Evolutionary conservation across 2,888 invertebrate genomes (phyloP), one percentile per base, ranked within the genome.

Genomic region (Blera fallax): DNA sequence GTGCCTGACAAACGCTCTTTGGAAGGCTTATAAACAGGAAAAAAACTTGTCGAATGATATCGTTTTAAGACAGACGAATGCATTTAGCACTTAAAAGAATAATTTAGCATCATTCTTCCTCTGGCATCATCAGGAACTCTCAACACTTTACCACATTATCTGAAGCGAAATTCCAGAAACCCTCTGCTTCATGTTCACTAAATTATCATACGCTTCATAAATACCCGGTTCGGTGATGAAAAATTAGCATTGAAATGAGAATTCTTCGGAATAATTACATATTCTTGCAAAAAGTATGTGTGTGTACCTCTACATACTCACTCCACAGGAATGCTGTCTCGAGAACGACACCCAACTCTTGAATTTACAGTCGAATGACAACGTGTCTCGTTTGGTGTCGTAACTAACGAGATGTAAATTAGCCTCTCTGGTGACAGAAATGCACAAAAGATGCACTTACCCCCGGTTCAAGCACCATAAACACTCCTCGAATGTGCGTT

Each of bases 191-290:
- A 37, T n/a, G 37, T 50, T 52, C 16, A 43, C 14, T n/a, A 29
- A 77, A 79, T 64, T 79, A 79, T 79, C 62, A 79, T 72, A 45
- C n/a, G 52, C 64, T 60, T 60, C 70, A 58, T 76, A 81, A 85
- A 80, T 76, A 76, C 65, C 62, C 40, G 48, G 48, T 54, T 70
- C 58, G 60, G 45, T 76, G 85, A 67, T 81, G 72, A 73, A 81
- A 73, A 85, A 85, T 85, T 85, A 81, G 81, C 85, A 85, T 85
- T 72, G 76, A 81, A 85, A 85, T 85, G 81, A 64, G 65, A 81
- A 84, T 85, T 81, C 76, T 37, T 62, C 27, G 65, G 56, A 84
- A 84, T 84, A 83, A 83, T 79, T 83, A 67, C 73, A 73, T 45
- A 54, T 18, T 60, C 65, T 60, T 77, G 11, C 69, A 18, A 54